Evolutionary conservation across 1,140 invertebrate species (phyloP).

Genomic region (Leptestheria dahalacensis): DNA sequence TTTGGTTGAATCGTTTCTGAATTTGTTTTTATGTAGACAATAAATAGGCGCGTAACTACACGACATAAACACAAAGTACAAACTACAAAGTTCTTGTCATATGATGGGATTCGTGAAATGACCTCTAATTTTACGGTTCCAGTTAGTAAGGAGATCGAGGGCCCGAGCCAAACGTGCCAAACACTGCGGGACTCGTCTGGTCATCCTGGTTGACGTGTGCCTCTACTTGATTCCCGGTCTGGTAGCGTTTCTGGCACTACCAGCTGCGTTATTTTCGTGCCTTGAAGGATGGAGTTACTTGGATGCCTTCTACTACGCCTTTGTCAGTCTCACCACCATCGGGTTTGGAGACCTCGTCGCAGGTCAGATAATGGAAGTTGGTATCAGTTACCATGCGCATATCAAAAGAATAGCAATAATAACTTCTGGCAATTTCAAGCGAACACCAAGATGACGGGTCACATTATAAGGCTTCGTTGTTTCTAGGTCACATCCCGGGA

Average conservation of each 20-base stretch:
- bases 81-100: too few species aligned
- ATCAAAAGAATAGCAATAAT: not conserved
- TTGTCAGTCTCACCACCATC: constrained; percentile 39
- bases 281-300: constrained; percentile 36
- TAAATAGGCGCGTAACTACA: too few species aligned
- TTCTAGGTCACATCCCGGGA: not conserved
- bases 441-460: constrained; percentile 3
- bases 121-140: not conserved
- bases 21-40: too few species aligned
- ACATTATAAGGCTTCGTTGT: not conserved
- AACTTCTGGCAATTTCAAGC: too few species aligned
- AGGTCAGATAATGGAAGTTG: too few species aligned
- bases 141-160: constrained; percentile 16
- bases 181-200: not conserved
- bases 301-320: constrained; percentile 36
- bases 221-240: constrained; percentile 30
- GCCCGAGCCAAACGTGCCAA: not conserved
- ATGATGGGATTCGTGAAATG: too few species aligned
- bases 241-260: constrained; percentile 33
- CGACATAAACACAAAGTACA: too few species aligned
- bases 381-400: too few species aligned
- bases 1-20: too few species aligned
- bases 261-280: constrained; percentile 33
- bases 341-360: constrained; percentile 39
- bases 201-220: constrained; percentile 19